phyloP scores from a whole-genome alignment of 2,888 invertebrate genomes.

The Parascotia fuliginaria region DNA sequence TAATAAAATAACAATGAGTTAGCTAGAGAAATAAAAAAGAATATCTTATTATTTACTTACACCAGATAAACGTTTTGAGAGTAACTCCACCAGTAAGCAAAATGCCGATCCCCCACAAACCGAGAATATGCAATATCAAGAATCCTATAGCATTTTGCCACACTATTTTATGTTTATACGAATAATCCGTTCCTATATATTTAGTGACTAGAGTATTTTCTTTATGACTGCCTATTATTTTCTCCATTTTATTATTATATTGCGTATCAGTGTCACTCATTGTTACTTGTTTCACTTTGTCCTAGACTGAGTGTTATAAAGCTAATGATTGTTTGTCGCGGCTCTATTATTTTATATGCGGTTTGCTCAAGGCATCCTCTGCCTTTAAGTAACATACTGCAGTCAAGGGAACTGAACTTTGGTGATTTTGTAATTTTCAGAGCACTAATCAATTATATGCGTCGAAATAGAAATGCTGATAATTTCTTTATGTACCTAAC shows the following conservation, averaged over 20 bases:
- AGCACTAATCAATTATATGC: not conserved
- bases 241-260: constrained; percentile 3
- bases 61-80: constrained; percentile 33
- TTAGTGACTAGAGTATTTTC: constrained; percentile 25
- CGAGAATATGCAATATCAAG: constrained; percentile 77
- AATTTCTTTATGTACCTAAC: too few species aligned
- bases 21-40: too few species aligned
- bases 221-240: constrained; percentile 10
- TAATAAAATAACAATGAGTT: too few species aligned
- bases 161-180: constrained; percentile 82
- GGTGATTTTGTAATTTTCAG: constrained; percentile 9
- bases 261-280: constrained; percentile 19
- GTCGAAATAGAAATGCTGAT: not conserved
- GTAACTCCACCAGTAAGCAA: constrained; percentile 42
- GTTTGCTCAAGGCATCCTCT: constrained; percentile 20
- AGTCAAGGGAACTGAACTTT: constrained; percentile 9
- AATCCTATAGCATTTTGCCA: constrained; percentile 88
- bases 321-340: constrained; percentile 21
- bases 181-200: constrained; percentile 62
- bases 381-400: constrained; percentile 12
- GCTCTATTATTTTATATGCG: constrained; percentile 29
- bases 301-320: constrained; percentile 5
- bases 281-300: constrained; percentile 11
- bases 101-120: constrained; percentile 69
- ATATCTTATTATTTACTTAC: constrained; percentile 38